Base-by-base conservation (phyloP, 2,113 vertebrate species). In the Tragelaphus scriptus region DNA sequence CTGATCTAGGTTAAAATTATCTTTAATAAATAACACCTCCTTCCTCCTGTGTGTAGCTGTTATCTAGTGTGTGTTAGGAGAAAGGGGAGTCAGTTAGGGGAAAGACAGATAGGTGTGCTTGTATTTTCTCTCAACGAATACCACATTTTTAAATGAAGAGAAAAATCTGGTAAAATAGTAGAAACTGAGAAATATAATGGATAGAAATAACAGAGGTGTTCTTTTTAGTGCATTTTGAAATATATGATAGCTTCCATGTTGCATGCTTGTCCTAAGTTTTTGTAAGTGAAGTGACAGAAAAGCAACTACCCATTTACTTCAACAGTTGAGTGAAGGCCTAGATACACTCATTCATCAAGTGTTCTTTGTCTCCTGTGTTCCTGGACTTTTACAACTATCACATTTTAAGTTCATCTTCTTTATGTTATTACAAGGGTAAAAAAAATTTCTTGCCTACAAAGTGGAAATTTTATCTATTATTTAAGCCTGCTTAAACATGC, bases 331-430 rank as follows among this genome's bases (percentile, higher is more conserved):
- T 85, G 28, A 94, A 97, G 32, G n/a, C 23, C 9, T 40, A 1
- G 65, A 8, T 68, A 89, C 56, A 1, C 23, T 12, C n/a, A 86
- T 55, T 82, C 77, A 91, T 17, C 47, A 89, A 94, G 55, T 85
- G 19, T 91, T 88, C 58, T 85, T 95, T 96, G 55, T 95, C 65
- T 89, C 51, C 61, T 58, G 23, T 81, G 68, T 91, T 94, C 44
- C 21, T 86, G 26, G 82, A 49, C 26, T 84, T 95, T 49, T 14
- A 96, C 87, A 94, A 91, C 25, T 82, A 77, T 61, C 9, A 65
- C 0, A 68, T 63, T 87, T 93, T 92, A 93, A 89, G 47, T 71
- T 95, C 9, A 84, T 89, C 26, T 91, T 91, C 36, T 87, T 21
- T 82, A 63, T 85, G 32, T 92, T 82, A 19, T 91, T 85, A 44